These are phyloP conservation scores for Pollimyrus isidori DNA, from an alignment of 2,113 vertebrate species.

Conservation along the genomic window DNA sequence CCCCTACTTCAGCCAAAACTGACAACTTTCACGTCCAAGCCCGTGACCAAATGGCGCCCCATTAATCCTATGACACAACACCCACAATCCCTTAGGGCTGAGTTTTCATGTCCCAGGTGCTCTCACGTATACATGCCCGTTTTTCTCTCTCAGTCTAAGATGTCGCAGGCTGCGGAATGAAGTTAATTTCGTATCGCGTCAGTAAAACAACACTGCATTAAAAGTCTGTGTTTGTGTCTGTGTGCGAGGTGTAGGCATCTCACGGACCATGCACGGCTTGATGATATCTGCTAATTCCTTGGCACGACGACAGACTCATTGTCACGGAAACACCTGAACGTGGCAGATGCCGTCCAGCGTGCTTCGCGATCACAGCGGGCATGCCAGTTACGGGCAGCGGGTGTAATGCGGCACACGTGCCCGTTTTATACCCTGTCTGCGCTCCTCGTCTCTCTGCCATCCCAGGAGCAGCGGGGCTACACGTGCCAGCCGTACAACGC, in stretches of 20 bases:
- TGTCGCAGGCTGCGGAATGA: neutral
- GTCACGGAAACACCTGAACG: neutral
- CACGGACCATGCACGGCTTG: neutral
- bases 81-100: neutral
- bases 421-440: neutral
- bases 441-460: neutral
- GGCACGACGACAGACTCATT: neutral
- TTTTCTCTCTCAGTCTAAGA: neutral
- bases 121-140: neutral
- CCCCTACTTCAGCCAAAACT: neutral
- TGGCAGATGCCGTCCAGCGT: neutral
- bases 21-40: neutral
- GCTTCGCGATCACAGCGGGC: neutral
- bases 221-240: neutral
- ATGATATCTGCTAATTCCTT: neutral
- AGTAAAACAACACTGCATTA: neutral
- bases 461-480: slow-evolving; percentile 65
- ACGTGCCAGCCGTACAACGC: slow-evolving; percentile 73
- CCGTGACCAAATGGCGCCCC: neutral
- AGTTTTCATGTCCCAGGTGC: neutral
- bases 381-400: neutral
- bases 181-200: neutral
- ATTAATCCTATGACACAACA: neutral
- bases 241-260: neutral
- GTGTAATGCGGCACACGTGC: neutral